A percentile compares a stretch with the other conserved stretches of the same genome.
Evolutionary conservation across 2,797 vertebrate genomes (phyloP).

Genomic region (Darevskia nairensis): DNA sequence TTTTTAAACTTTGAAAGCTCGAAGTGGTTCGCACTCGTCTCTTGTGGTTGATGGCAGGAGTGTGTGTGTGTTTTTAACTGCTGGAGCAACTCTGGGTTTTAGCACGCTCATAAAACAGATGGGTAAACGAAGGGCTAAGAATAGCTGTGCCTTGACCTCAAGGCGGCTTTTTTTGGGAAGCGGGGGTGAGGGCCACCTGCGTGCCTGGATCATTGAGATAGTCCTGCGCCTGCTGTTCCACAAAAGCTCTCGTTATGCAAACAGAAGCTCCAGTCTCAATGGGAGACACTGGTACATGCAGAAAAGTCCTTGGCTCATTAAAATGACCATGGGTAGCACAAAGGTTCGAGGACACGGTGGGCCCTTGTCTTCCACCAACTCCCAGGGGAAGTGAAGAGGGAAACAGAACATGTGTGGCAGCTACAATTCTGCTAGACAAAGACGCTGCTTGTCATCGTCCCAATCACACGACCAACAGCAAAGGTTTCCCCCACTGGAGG

Average conservation of each 20-base stretch:
- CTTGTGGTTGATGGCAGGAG: background rate
- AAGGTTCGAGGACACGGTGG: no score
- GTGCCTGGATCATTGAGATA: background rate
- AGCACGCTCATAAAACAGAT: background rate
- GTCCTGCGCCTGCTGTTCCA: no score
- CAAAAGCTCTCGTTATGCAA: background rate
- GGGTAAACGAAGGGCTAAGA: background rate
- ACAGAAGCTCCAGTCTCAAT: background rate
- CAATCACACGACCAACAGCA: background rate
- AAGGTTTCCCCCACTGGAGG: background rate
- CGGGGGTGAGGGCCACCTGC: background rate
- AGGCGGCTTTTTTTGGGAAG: background rate
- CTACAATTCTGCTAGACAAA: no score
- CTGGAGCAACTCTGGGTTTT: background rate
- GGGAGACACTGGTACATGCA: background rate
- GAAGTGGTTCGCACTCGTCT: background rate
- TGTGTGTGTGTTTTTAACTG: background rate
- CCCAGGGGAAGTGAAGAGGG: background rate
- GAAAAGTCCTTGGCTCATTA: background rate
- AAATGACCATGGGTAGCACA: no score
- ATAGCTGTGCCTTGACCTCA: accelerated
- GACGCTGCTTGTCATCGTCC: no score
- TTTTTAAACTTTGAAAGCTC: conserved; percentile 11
- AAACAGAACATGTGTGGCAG: no score
- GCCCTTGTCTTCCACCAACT: background rate